Evolutionary conservation across 1,140 invertebrate genomes (phyloP), one percentile per base, ranked within the genome.

Genomic region (Pectinophora gossypiella): DNA sequence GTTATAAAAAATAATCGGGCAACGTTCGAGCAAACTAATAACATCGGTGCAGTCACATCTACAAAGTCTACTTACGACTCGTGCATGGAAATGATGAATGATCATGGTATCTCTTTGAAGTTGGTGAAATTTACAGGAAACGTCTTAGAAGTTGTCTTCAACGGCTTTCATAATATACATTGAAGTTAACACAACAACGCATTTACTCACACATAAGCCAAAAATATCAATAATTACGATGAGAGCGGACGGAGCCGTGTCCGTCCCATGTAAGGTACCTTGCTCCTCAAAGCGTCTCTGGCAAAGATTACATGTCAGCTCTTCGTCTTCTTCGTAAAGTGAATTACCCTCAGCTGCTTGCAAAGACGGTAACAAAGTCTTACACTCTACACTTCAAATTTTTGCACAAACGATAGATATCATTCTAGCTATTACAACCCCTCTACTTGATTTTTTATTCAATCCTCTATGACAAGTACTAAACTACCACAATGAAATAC

Each of bases 281-380:
- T 92, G 91, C 88, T 92, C 90, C 84, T 93, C 91, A 91, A 93
- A 93, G 75, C 91, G 91, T 89, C 91, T 91, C 89, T 93, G 92
- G 89, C 92, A 93, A 89, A 93, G 90, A 77, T 89, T 89, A 89
- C 89, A 90, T 85, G 82, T 89, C 90, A 91, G 82, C 89, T 92
- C 88, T 89, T 92, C 90, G 83, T 92, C 91, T 78, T 89, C 90
- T 87, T 90, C 91, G 87, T 88, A 90, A 89, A 89, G 90, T 87
- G 86, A 81, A 86, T 89, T 86, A 90, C 87, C 84, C 88, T 89
- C 90, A 90, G 83, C 91, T 90, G 89, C 90, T 91, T 92, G 91
- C 86, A 92, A 92, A 82, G 78, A 87, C 74, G 80, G 75, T 69
- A 85, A 84, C 64, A 82, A 68, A 83, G 61, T 84, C 76, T 83